A percentile compares a stretch with the other conserved stretches of the same genome.
These are phyloP conservation scores for Aquatica leii DNA, from an alignment of 2,888 invertebrate species.

Conservation along the genomic window DNA sequence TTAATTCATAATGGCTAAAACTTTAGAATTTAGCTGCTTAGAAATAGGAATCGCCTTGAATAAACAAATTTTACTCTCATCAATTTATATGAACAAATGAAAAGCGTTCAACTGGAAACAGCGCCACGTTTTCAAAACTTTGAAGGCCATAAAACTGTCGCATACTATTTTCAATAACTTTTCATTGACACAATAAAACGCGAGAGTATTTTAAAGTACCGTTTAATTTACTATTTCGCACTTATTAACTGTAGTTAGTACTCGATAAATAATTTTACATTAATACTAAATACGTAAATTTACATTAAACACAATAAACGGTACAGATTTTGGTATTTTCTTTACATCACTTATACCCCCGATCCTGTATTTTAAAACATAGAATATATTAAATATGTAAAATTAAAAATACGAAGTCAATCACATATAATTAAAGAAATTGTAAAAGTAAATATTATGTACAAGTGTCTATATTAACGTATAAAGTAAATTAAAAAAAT, in stretches of 20 bases:
- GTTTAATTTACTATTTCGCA: conserved; percentile 13
- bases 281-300: conserved; percentile 16
- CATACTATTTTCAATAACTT: conserved; percentile 6
- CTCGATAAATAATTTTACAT: conserved; percentile 13
- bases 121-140: conserved; percentile 10
- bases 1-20: not conserved
- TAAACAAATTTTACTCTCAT: conserved; percentile 1
- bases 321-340: conserved; percentile 8
- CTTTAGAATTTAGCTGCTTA: not conserved
- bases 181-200: not conserved
- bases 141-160: not conserved
- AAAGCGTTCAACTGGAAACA: conserved; percentile 2
- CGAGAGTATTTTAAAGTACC: not conserved
- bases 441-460: conserved; percentile 4
- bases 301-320: conserved; percentile 23
- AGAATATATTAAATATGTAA: conserved; percentile 18
- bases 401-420: conserved; percentile 15
- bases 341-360: conserved; percentile 4
- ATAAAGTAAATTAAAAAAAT: conserved; percentile 8
- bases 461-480: conserved; percentile 4
- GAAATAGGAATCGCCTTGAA: conserved; percentile 18
- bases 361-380: not conserved
- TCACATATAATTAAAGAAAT: conserved; percentile 13
- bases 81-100: conserved; percentile 5
- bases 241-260: conserved; percentile 16